Conservation (phyloP, 2,113 vertebrate species). For the Rynchops niger region DNA sequence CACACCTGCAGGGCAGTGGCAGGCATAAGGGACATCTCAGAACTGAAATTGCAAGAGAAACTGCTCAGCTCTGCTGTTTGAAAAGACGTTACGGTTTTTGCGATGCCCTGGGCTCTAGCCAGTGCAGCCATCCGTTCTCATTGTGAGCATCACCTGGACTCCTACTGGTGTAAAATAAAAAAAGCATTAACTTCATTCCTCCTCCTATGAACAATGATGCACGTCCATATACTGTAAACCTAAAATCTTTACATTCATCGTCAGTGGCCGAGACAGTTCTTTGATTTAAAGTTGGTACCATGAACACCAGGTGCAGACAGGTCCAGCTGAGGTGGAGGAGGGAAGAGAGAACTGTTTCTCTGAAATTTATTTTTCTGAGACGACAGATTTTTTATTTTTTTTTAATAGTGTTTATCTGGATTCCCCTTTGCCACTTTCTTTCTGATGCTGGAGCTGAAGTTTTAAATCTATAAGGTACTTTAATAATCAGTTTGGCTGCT, state of each 20-base stretch:
- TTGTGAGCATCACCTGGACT: not conserved
- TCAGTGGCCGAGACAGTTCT: not conserved
- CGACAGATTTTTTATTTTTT: not conserved
- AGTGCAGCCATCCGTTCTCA: not conserved
- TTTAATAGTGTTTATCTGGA: not conserved
- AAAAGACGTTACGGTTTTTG: not conserved
- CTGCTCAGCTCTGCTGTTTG: not conserved
- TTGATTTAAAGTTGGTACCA: not conserved
- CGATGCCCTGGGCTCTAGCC: not conserved
- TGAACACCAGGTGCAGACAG: not conserved
- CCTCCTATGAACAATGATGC: fast-evolving
- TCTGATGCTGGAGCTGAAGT: not conserved
- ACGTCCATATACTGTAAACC: not conserved
- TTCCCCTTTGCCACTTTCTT: not conserved
- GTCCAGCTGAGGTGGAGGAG: not conserved
- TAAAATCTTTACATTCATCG: not conserved
- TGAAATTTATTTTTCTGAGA: not conserved
- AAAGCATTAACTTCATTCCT: not conserved
- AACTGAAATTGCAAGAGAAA: not conserved
- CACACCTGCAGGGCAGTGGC: not conserved
- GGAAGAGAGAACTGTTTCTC: not conserved
- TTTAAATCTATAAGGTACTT: constrained; percentile 42
- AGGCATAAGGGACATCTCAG: not conserved
- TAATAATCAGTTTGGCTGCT: constrained; percentile 46
- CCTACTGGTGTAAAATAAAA: not conserved